Conservation (phyloP, 92 coral and sea anemone species). For the Nematostella vectensis region DNA sequence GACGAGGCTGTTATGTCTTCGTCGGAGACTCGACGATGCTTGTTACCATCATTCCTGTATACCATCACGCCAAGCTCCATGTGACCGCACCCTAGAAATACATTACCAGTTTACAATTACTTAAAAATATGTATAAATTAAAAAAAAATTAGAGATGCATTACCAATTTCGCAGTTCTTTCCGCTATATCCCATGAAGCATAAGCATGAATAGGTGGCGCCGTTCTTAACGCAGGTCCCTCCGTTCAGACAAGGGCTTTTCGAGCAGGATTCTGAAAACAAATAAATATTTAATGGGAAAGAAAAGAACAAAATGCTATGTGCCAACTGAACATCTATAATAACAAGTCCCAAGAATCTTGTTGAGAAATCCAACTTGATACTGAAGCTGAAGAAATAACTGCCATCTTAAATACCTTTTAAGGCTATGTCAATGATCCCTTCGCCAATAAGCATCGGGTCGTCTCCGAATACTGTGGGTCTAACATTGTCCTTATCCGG, state of each 20-base stretch:
- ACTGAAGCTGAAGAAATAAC: too few species aligned
- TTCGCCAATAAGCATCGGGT: slow-evolving; percentile 6
- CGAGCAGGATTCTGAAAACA: slow-evolving; percentile 13
- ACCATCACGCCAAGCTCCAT: slow-evolving; percentile 26
- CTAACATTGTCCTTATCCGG: slow-evolving; percentile 3
- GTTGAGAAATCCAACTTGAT: too few species aligned
- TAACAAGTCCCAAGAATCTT: too few species aligned
- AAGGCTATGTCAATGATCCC: slow-evolving; percentile 5
- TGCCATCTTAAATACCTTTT: too few species aligned
- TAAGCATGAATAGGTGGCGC: slow-evolving; percentile 10
- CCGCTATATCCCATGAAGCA: slow-evolving; percentile 17
- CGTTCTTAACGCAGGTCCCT: slow-evolving; percentile 20
- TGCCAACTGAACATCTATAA: too few species aligned
- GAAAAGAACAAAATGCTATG: too few species aligned
- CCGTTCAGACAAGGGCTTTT: slow-evolving; percentile 21
- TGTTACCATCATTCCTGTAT: slow-evolving; percentile 5
- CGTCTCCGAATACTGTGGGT: background rate
- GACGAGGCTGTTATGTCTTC: slow-evolving; percentile 18
- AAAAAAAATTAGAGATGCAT: too few species aligned
- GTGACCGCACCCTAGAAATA: slow-evolving; percentile 13
- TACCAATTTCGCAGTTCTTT: slow-evolving; percentile 22
- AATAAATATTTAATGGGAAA: too few species aligned
- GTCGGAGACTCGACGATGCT: slow-evolving; percentile 24
- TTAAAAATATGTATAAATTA: too few species aligned
- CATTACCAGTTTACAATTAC: too few species aligned